Conservation (phyloP, 2,113 vertebrate genomes). For the Formicarius rufipectus region DNA sequence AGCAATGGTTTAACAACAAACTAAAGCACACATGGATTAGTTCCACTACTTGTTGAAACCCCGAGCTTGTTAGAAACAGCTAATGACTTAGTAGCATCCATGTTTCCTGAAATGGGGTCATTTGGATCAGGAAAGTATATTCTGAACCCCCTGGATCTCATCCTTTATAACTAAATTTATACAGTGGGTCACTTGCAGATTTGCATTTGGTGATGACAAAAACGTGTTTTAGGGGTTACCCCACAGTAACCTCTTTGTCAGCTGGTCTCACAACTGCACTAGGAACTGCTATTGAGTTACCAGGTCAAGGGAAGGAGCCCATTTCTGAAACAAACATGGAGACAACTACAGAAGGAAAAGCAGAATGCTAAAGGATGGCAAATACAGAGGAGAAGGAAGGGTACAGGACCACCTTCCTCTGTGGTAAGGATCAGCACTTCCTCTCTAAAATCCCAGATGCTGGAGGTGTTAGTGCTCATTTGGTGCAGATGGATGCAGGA, state of each 20-base stretch:
- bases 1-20: background rate
- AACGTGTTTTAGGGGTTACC: background rate
- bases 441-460: conserved; percentile 79
- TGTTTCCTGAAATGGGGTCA: background rate
- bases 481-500: conserved; percentile 72
- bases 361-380: background rate
- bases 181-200: background rate
- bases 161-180: background rate
- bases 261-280: background rate
- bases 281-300: background rate
- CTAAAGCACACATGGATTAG: background rate
- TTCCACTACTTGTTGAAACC: background rate
- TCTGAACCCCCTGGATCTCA: background rate
- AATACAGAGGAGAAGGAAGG: background rate
- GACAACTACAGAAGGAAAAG: background rate
- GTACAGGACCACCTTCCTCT: conserved; percentile 65
- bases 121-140: background rate
- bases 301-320: background rate
- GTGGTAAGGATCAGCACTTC: conserved; percentile 67
- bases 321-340: background rate
- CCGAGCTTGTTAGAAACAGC: background rate
- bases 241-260: rapidly evolving
- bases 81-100: background rate
- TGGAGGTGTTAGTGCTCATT: conserved; percentile 69
- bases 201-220: background rate